Base-by-base conservation (phyloP, 2,797 vertebrate species). In the Botia kubotai region DNA sequence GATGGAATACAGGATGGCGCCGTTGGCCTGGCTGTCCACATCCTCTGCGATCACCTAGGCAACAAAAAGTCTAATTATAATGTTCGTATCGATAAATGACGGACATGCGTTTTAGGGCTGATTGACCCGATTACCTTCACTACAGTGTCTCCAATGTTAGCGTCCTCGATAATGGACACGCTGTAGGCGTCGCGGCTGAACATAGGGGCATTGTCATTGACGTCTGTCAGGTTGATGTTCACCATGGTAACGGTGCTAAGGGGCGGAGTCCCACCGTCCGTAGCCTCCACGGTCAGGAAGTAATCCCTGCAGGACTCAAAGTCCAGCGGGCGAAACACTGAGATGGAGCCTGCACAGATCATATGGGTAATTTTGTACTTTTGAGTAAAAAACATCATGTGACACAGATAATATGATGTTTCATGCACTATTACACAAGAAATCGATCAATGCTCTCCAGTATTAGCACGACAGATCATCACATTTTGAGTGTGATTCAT, bases 231-330 rank as follows among this genome's bases (percentile, higher is more conserved):
- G 11, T 98, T 97, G 75, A 99, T 93, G 75, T 96, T 98, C 57
- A 98, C 93, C 0, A 96, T 99, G 0, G 97, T 93, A 2, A 98
- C 91, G 0, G 97, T 95, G 0, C 96, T 97, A 60, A 99, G 93
- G 1, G 97, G 93, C 0, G 97, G 98, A 0, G 90, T 95, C 1
- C 97, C 97, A 0, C 98, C 97, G 7, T 99, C 98, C 82, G 95
- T 93, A 2, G 98, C 98, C 91, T 99, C 97, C 65, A 99, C 93
- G 0, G 96, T 96, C 19, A 99, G 92, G 90, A 96, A 99, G 91
- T 96, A 98, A 90, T 95, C 96, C 82, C 90, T 95, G 89, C 96
- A 97, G 0, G 87, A 92, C 88, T 99, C 98, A 74, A 96, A 99
- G 90, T 99, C 97, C 92, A 99, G 89, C 72, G 87, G 70, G 74